Base-by-base conservation (phyloP, 1,140 invertebrate genomes). In the Pollicipes pollicipes region DNA sequence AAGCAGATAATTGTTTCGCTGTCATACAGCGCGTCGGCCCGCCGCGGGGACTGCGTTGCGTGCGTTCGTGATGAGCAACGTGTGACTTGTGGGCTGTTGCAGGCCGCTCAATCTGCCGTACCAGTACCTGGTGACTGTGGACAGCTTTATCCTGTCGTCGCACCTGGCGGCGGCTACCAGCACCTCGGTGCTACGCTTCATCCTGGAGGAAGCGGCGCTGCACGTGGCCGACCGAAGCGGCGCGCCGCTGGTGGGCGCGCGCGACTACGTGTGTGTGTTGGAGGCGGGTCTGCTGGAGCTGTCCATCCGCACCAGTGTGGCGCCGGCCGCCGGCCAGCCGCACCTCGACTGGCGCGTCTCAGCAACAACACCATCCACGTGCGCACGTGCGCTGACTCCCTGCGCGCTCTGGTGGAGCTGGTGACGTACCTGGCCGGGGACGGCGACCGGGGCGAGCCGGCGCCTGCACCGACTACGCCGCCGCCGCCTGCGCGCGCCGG, bases 331-430 rank as follows among this genome's bases (percentile, higher is more conserved):
- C 67, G 79, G 73, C 16, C 70, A 75, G 67, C 82, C 82, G 2
- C 78, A 78, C 66, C 84, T 92, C 17, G 92, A 96, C 78, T 78
- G 96, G 0, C 84, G 88, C 32, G 88, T 88, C n/a, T n/a, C 0
- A 88, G 89, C 10, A 92, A 91, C 75, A 93, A 95, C 79, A 85
- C 88, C 72, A 81, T 95, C 1, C 87, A 91, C 75, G 83, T 97
- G 28, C 83, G 90, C 73, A 95, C 92, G 0, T 97, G 95, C 80
- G 86, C 88, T 17, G 95, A 97, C 80, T 94, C 91, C 0, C 88
- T 88, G 0, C 83, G 85, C 63, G 88, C 90, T 1, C 81, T 97
- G 26, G 87, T 87, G 69, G 85, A 92, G 70, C 79, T 97, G 3
- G 82, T 96, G 6, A 88, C 85, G 2, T 95, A 97, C 78, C 85